A percentile compares a stretch with the other conserved stretches of the same genome.
phyloP scores from a whole-genome alignment of 2,888 invertebrate genomes.

The Lamproptera curius region DNA sequence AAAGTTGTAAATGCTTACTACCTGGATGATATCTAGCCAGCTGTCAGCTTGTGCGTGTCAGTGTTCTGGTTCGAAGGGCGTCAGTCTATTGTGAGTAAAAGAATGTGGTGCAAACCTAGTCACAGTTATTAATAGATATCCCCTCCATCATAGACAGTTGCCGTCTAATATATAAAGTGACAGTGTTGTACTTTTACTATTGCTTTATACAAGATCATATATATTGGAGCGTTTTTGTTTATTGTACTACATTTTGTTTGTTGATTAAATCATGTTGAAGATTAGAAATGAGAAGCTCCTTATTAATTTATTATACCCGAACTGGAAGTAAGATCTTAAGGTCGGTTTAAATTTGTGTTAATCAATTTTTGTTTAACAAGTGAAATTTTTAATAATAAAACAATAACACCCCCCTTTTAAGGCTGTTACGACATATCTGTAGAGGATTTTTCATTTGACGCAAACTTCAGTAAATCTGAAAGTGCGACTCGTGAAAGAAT shows the following conservation, averaged over 20 bases:
- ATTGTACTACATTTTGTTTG: conserved; percentile 53
- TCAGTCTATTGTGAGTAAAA: neutral
- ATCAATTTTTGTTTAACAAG: no score
- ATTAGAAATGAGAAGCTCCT: conserved; percentile 20
- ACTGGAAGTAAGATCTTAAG: no score
- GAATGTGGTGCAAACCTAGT: conserved; percentile 16
- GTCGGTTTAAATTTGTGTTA: conserved; percentile 9
- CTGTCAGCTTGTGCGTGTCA: neutral
- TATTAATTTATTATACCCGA: no score
- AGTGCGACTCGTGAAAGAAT: neutral
- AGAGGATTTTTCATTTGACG: no score
- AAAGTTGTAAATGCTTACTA: no score
- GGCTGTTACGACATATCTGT: neutral
- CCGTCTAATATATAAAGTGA: conserved; percentile 9
- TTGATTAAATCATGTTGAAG: conserved; percentile 51
- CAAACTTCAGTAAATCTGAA: neutral
- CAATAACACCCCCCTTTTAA: no score
- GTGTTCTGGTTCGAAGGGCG: neutral
- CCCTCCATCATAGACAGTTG: neutral
- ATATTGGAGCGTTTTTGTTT: conserved; percentile 30
- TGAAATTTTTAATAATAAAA: no score
- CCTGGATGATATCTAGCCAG: neutral
- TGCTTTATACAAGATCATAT: conserved; percentile 14
- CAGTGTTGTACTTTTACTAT: conserved; percentile 12
- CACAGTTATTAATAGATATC: conserved; percentile 12